Conservation (phyloP, 2,113 vertebrate species). For the Solenodon paradoxus region DNA sequence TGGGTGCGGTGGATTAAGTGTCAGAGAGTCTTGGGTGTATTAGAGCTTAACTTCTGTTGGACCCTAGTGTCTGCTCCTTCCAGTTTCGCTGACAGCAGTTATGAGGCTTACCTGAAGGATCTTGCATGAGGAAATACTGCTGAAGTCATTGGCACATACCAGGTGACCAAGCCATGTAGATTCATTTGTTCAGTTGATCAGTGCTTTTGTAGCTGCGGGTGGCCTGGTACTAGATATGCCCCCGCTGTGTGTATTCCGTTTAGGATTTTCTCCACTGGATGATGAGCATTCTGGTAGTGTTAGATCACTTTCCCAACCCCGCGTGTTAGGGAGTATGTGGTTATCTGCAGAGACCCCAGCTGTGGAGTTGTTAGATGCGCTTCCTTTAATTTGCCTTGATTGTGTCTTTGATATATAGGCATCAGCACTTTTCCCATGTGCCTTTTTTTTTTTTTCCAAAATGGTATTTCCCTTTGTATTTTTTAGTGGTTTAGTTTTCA, state of each 20-base stretch:
- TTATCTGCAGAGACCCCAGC: not conserved
- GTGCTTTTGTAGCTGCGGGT: not conserved
- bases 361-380: not conserved
- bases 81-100: not conserved
- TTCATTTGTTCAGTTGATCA: not conserved
- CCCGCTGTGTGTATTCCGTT: not conserved
- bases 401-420: not conserved
- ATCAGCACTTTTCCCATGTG: not conserved
- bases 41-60: not conserved
- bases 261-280: not conserved
- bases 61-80: not conserved
- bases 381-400: constrained; percentile 27
- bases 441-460: not conserved
- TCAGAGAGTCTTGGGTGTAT: not conserved
- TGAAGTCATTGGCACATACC: not conserved
- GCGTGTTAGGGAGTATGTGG: not conserved
- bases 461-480: not conserved
- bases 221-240: not conserved
- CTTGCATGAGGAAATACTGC: not conserved
- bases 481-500: not conserved
- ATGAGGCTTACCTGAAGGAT: not conserved
- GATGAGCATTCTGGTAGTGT: not conserved
- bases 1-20: not conserved
- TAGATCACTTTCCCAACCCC: not conserved
- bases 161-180: not conserved